These are phyloP conservation scores for Dynastes grantii DNA, from an alignment of 2,888 invertebrate species.

Conservation along the genomic window DNA sequence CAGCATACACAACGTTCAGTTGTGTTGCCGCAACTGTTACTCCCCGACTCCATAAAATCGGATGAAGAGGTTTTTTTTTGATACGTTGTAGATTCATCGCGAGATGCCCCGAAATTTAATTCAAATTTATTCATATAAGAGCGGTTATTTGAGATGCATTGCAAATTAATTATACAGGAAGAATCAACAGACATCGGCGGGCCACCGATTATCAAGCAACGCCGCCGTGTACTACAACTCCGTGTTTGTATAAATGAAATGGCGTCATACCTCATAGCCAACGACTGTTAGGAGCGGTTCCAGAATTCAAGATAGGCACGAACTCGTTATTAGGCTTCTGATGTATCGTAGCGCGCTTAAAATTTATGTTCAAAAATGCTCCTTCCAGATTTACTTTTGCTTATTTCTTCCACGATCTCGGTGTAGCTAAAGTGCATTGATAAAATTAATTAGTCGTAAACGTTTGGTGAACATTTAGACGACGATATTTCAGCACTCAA, in stretches of 20 bases:
- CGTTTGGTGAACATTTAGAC: not conserved
- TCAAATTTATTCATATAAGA: constrained; percentile 46
- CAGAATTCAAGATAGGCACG: constrained; percentile 70
- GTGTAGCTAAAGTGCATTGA: not conserved
- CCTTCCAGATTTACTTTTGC: constrained; percentile 49
- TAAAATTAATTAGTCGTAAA: constrained; percentile 24
- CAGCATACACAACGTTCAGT: not conserved
- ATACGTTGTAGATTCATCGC: not conserved
- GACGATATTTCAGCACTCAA: not conserved
- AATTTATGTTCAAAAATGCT: constrained; percentile 61
- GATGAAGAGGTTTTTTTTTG: constrained; percentile 17
- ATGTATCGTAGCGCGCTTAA: constrained; percentile 65
- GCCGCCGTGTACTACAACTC: constrained; percentile 55
- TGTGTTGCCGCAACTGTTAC: not conserved
- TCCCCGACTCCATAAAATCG: not conserved
- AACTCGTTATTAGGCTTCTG: constrained; percentile 68
- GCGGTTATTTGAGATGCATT: constrained; percentile 47
- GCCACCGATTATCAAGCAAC: constrained; percentile 50
- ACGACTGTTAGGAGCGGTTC: constrained; percentile 69
- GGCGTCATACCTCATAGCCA: constrained; percentile 70
- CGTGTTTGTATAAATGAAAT: constrained; percentile 72
- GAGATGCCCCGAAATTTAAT: constrained; percentile 34
- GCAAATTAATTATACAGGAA: constrained; percentile 58
- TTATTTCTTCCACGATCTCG: constrained; percentile 47
- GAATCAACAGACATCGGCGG: constrained; percentile 57